Evolutionary conservation across 2,797 vertebrate species (phyloP).

Genomic region (Enteromius thamalakanensis): DNA sequence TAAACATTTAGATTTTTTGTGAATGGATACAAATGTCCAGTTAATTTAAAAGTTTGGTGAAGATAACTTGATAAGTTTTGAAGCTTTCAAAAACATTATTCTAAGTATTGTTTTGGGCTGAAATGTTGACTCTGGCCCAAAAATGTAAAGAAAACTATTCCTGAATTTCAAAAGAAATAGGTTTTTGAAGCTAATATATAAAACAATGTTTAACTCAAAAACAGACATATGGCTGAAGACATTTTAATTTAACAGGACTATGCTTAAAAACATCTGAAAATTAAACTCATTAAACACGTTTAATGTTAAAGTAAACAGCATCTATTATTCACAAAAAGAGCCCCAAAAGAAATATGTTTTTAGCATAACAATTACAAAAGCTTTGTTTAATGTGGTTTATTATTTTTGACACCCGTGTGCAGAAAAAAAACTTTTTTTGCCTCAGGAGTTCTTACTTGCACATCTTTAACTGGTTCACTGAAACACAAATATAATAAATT

Average conservation of each 20-base stretch:
- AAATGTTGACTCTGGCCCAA: neutral
- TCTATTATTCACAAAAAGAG: conserved; percentile 5
- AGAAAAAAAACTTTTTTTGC: neutral
- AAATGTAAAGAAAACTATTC: neutral
- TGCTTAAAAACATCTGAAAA: neutral
- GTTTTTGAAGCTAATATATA: neutral
- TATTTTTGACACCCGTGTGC: neutral
- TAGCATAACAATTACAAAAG: neutral
- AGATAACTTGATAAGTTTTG: neutral
- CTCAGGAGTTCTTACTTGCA: neutral
- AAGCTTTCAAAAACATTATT: neutral
- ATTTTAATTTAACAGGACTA: neutral
- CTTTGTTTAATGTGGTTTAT: neutral
- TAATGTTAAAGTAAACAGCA: neutral
- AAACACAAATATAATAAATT: neutral
- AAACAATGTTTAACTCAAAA: neutral
- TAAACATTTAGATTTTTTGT: neutral
- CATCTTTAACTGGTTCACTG: conserved; percentile 1
- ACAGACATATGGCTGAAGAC: neutral
- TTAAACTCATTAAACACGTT: neutral
- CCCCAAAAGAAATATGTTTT: neutral
- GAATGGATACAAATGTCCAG: neutral
- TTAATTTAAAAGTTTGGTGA: neutral
- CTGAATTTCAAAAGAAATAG: neutral
- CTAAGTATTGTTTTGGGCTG: neutral